A percentile compares a stretch with the other conserved stretches of the same genome.
Conservation (phyloP, 2,888 invertebrate species). For the Petrolisthes manimaculis region DNA sequence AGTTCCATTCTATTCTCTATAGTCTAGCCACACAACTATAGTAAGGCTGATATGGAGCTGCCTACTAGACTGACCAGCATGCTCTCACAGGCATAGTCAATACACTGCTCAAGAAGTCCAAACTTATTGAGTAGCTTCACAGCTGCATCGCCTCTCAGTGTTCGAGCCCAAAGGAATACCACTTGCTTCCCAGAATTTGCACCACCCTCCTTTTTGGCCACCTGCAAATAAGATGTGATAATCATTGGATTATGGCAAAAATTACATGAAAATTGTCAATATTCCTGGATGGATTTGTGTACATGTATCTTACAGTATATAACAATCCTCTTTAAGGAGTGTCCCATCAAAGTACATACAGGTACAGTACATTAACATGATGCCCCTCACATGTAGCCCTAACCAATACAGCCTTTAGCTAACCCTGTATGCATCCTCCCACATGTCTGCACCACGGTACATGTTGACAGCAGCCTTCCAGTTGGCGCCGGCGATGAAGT, state of each 20-base stretch:
- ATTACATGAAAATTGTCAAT: too few relatives aligned
- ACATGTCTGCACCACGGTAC: slow-evolving; percentile 85
- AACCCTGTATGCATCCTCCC: slow-evolving; percentile 91
- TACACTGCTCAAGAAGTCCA: slow-evolving; percentile 86
- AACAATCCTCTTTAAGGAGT: neutral
- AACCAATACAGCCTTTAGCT: slow-evolving; percentile 14
- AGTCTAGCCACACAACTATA: neutral
- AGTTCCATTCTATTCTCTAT: too few relatives aligned
- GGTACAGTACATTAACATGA: neutral
- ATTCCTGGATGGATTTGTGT: too few relatives aligned
- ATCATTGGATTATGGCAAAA: too few relatives aligned
- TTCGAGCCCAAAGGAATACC: slow-evolving; percentile 94
- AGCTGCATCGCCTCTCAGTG: slow-evolving; percentile 91
- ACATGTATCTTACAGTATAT: neutral
- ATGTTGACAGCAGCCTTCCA: slow-evolving; percentile 92
- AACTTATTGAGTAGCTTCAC: slow-evolving; percentile 89
- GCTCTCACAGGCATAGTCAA: slow-evolving; percentile 92
- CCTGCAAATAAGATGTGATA: slow-evolving; percentile 68
- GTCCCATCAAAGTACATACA: neutral
- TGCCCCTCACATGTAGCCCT: neutral
- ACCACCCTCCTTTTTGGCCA: slow-evolving; percentile 78
- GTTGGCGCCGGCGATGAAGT: slow-evolving; percentile 88
- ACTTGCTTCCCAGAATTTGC: slow-evolving; percentile 77
- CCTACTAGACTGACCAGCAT: slow-evolving; percentile 74
- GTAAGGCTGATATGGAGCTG: neutral